Conservation (phyloP, 2,113 vertebrate species). For the Ranitomeya imitator region DNA sequence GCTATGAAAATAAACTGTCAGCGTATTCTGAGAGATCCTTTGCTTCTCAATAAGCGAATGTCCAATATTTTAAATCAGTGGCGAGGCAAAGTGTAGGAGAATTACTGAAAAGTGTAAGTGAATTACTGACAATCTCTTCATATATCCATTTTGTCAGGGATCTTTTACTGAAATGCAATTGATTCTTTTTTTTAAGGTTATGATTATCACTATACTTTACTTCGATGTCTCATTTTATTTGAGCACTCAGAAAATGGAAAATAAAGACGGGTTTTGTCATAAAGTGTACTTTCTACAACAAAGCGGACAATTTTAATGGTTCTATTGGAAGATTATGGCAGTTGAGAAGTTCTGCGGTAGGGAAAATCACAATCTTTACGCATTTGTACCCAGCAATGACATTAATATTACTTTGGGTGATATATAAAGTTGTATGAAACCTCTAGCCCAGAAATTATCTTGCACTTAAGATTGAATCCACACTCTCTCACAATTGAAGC, state of each 20-base stretch:
- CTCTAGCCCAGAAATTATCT: constrained; percentile 12
- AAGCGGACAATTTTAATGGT: constrained; percentile 38
- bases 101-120: background rate
- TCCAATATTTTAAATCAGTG: constrained; percentile 3
- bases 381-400: constrained; percentile 25
- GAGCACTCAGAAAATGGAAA: constrained; percentile 36
- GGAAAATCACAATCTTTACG: constrained; percentile 38
- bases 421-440: constrained; percentile 36
- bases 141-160: constrained; percentile 14
- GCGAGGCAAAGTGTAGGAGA: background rate
- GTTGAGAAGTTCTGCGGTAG: constrained; percentile 1
- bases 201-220: constrained; percentile 48
- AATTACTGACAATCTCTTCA: constrained; percentile 28
- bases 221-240: constrained; percentile 39
- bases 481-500: background rate
- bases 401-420: constrained; percentile 39
- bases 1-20: constrained; percentile 2
- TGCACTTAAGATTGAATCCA: constrained; percentile 5
- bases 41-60: background rate
- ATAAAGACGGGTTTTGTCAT: constrained; percentile 36
- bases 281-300: constrained; percentile 35
- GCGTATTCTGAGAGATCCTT: background rate
- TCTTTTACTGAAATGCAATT: constrained; percentile 30
- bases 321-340: constrained; percentile 38
- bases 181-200: constrained; percentile 36